Evolutionary conservation across 2,888 invertebrate species (phyloP).

Genomic region (Carabus problematicus): DNA sequence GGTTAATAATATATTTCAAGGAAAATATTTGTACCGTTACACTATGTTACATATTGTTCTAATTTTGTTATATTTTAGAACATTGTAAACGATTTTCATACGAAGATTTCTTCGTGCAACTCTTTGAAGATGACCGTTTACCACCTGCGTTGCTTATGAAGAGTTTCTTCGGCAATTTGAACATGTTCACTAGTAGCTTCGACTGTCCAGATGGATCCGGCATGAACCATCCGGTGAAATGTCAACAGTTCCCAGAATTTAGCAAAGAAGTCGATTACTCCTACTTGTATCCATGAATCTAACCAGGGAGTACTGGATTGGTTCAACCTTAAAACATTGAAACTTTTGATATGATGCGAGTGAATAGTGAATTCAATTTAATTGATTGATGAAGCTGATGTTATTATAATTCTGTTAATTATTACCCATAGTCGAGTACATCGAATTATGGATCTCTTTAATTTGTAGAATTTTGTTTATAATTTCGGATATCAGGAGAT

Average conservation of each 20-base stretch:
- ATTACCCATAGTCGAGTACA: too few species aligned
- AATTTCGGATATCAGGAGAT: too few species aligned
- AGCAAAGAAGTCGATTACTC: slow-evolving; percentile 6
- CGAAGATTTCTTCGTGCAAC: slow-evolving; percentile 47
- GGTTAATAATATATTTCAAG: background rate
- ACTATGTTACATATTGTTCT: background rate
- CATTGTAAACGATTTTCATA: slow-evolving; percentile 47
- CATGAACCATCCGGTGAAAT: slow-evolving; percentile 45
- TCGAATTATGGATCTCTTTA: too few species aligned
- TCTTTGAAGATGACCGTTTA: slow-evolving; percentile 48
- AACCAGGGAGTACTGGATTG: too few species aligned
- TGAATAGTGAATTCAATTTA: too few species aligned
- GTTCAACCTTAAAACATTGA: too few species aligned
- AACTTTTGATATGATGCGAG: too few species aligned
- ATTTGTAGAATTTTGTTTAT: too few species aligned
- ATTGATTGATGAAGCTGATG: too few species aligned
- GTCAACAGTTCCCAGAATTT: slow-evolving; percentile 48
- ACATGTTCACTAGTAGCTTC: slow-evolving; percentile 47
- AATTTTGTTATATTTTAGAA: slow-evolving; percentile 46
- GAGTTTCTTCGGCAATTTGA: slow-evolving; percentile 49
- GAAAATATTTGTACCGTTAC: background rate
- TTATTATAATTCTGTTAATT: too few species aligned
- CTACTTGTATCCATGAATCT: background rate
- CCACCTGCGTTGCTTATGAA: slow-evolving; percentile 49
- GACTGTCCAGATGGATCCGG: slow-evolving; percentile 48